phyloP scores from a whole-genome alignment of 2,888 invertebrate species.

The Microplitis manilae region DNA sequence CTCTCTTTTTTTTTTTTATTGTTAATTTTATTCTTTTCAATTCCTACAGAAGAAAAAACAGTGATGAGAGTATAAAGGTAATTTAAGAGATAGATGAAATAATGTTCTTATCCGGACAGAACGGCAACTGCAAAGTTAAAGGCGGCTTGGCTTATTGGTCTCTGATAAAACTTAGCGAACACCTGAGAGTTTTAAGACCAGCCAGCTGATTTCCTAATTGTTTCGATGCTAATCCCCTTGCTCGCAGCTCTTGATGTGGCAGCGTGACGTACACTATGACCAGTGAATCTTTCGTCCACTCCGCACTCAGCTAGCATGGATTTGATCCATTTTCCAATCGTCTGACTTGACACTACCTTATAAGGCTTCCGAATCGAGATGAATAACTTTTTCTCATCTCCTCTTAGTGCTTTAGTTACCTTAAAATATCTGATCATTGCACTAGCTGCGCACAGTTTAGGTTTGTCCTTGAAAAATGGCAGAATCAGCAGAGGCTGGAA shows the following conservation, averaged over 20 bases:
- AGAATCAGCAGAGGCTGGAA: constrained; percentile 34
- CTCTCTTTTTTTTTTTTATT: too few relatives aligned
- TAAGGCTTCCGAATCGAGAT: constrained; percentile 26
- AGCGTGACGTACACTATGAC: background rate
- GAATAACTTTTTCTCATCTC: background rate
- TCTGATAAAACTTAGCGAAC: constrained; percentile 14
- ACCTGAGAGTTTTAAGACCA: constrained; percentile 22
- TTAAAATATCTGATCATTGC: constrained; percentile 20
- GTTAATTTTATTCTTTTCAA: background rate
- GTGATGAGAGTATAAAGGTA: background rate
- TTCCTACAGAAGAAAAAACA: background rate
- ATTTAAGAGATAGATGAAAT: background rate
- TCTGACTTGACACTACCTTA: constrained; percentile 18
- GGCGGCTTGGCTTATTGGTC: background rate
- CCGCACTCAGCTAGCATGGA: background rate
- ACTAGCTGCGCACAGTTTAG: constrained; percentile 31
- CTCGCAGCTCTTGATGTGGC: background rate
- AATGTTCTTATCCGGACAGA: too few relatives aligned
- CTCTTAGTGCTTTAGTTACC: constrained; percentile 19
- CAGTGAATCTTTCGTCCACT: background rate
- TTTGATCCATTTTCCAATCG: constrained; percentile 37
- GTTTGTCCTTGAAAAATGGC: constrained; percentile 31
- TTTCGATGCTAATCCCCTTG: background rate
- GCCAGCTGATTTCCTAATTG: background rate
- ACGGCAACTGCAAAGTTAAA: too few relatives aligned